Conservation (phyloP, 2,797 vertebrate genomes). For the Mormyrops boulengeri region DNA sequence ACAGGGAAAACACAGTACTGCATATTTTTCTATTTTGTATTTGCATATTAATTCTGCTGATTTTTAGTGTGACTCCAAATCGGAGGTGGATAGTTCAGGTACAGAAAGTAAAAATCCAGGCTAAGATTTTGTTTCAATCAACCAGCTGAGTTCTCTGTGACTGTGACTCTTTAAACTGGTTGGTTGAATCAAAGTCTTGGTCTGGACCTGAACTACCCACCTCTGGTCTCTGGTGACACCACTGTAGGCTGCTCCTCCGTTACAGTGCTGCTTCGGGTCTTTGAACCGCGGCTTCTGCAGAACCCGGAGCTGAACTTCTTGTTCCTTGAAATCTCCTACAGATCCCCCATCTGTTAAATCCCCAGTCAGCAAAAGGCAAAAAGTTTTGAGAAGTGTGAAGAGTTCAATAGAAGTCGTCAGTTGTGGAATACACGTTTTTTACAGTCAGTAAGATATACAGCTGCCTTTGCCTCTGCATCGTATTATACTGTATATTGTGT, state of each 20-base stretch:
- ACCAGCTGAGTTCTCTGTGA: background rate
- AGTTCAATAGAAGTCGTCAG: background rate
- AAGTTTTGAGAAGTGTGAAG: background rate
- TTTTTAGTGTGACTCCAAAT: background rate
- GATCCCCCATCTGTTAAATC: background rate
- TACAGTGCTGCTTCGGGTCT: background rate
- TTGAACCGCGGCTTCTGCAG: background rate
- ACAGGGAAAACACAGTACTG: background rate
- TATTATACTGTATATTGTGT: background rate
- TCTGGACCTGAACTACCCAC: background rate
- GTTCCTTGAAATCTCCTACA: background rate
- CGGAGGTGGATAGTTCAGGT: background rate
- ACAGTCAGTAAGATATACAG: background rate
- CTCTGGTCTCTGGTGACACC: background rate
- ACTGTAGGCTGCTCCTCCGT: background rate
- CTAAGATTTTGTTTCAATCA: background rate
- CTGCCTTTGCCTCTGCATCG: background rate
- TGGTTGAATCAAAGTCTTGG: background rate
- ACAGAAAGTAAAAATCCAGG: background rate
- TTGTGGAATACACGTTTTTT: background rate
- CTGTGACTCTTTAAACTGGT: background rate
- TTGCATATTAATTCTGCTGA: background rate
- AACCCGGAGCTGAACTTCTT: background rate
- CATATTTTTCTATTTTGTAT: background rate
- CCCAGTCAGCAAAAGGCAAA: background rate